Evolutionary conservation across 2,113 vertebrate species (phyloP), one percentile per base, ranked within the genome.

Genomic region (Desmodus rotundus): DNA sequence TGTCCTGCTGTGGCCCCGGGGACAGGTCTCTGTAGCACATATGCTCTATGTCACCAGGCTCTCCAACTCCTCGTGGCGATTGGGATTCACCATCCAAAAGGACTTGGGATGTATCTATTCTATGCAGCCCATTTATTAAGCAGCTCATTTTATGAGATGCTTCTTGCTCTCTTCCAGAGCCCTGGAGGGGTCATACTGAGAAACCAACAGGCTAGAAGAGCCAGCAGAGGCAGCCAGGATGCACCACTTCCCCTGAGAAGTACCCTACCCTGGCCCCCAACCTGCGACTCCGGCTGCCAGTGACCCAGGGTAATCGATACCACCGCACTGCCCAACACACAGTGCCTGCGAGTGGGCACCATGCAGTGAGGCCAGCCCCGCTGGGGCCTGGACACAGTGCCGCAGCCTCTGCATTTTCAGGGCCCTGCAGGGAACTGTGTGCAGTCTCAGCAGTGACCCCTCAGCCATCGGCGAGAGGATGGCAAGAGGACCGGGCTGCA

Each of bases 401-500:
- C 8, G 45, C 56, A 0, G 47, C 81, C 20, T n/a, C 31, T 6
- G 73, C 15, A n/a, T 54, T 67, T 0, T 3, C 1, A 1, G 50
- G 26, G 65, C 20, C 65, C 17, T 22, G 5, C 15, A 10, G 15
- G 54, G 38, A 19, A 4, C 82, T 9, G n/a, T 31, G 33, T 33
- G 19, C 16, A 11, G 22, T 22, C 56, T n/a, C 22, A 0, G n/a
- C 36, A 16, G 38, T 1, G 6, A 22, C 41, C 16, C 72, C 47
- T 50, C 70, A 5, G 70, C 86, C 87, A 14, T 82, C 47, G 38
- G 58, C 17, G 0, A 41, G 43, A n/a, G 15, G 41, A 56, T 13
- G 24, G 80, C 2, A 0, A 56, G 52, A 56, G 28, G 50, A 33
- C 33, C 12, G 26, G 6, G 0, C 28, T 41, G 28, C 2, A 0